These are phyloP conservation scores for Neopelma chrysocephalum DNA, from an alignment of 2,797 vertebrate genomes.

Conservation along the genomic window DNA sequence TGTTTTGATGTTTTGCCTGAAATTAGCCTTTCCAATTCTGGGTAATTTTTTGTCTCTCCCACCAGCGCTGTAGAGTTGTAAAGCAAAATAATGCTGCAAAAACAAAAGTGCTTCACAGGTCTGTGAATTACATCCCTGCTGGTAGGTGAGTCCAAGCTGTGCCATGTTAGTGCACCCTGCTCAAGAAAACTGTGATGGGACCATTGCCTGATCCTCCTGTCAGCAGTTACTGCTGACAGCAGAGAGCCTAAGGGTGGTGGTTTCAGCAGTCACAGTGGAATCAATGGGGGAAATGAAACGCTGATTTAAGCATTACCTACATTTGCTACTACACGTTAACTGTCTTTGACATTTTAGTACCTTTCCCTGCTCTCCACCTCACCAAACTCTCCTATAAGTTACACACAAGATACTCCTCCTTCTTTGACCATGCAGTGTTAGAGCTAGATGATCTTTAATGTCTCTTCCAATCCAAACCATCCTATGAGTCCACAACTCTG, in stretches of 20 bases:
- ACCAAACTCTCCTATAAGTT: not conserved
- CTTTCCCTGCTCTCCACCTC: accelerated
- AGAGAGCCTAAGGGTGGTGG: not conserved
- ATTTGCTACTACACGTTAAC: not conserved
- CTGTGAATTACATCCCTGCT: not conserved
- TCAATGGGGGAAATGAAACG: not conserved
- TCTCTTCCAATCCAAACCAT: not conserved
- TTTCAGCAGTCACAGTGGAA: not conserved
- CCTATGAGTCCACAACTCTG: accelerated
- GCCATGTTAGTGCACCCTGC: not conserved
- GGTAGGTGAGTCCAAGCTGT: not conserved
- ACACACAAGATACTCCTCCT: not conserved
- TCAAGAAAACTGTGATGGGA: not conserved
- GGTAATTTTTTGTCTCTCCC: not conserved
- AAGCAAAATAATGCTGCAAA: not conserved
- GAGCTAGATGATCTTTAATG: not conserved
- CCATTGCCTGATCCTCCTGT: not conserved
- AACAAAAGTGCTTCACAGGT: not conserved
- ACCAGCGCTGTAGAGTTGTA: not conserved
- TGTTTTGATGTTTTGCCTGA: not conserved
- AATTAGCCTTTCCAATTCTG: not conserved
- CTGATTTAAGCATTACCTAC: not conserved
- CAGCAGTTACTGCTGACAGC: not conserved
- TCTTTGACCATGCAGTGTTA: not conserved
- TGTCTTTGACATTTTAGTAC: not conserved